Percentiles rank a stretch among this genome's conserved stretches.
Conservation (phyloP, 2,797 vertebrate genomes). For the Emydoidea blandingii region DNA sequence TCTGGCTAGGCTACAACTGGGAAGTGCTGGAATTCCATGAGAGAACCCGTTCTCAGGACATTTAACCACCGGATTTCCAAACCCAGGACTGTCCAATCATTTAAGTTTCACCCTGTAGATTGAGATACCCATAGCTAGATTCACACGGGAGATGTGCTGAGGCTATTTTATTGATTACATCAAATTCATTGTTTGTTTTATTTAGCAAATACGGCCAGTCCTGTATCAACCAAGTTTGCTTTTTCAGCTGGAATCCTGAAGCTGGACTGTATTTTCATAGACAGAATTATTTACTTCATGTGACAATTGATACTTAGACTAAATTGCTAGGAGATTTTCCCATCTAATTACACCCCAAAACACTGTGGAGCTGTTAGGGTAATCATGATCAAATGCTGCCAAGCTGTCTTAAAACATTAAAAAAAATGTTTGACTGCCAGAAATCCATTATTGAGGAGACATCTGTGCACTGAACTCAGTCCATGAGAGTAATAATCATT, state of each 20-base stretch:
- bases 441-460: conserved; percentile 61
- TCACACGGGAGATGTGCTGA: background rate
- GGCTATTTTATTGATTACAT: background rate
- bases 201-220: background rate
- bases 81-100: background rate
- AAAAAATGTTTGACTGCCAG: conserved; percentile 56
- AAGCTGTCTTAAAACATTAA: conserved; percentile 61
- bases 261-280: background rate
- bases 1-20: background rate
- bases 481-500: background rate
- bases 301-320: conserved; percentile 4
- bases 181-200: background rate
- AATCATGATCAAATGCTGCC: conserved; percentile 52
- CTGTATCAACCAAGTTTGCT: background rate
- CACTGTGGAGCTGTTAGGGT: background rate
- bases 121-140: background rate
- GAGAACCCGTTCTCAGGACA: background rate
- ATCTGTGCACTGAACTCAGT: conserved; percentile 57
- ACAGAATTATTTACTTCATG: background rate
- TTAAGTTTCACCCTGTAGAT: background rate
- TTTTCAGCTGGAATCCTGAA: background rate
- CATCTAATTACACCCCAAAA: conserved; percentile 44
- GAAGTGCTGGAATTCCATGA: background rate
- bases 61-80: background rate
- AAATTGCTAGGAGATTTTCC: conserved; percentile 35